Evolutionary conservation across 64 coral and sea anemone genomes (phyloP), one percentile per base, ranked within the genome.

Genomic region (Exaiptasia diaphana): DNA sequence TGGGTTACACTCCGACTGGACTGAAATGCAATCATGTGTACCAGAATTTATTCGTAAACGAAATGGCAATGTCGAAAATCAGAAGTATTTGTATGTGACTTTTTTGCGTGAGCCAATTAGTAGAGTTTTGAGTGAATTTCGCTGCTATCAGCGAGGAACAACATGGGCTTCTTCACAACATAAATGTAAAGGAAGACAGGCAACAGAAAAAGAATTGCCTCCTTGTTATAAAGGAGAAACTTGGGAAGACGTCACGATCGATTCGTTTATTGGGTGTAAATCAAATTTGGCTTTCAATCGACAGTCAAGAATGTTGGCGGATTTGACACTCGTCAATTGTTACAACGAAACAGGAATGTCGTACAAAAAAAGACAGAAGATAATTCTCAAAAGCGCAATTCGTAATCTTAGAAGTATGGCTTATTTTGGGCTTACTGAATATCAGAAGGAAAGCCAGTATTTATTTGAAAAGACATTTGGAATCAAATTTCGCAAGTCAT

Each of bases 401-500:
- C 71, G 33, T 48, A 99, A 92, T 61, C 86, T 99, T 15, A 67
- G 75, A 48, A 87, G 62, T 21, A 88, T 99, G 94, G 79, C 94
- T 38, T 99, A 92, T 88, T 99, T 99, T 77, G 94, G 89, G 32
- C 81, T 99, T 17, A 50, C 90, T 20, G 94, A 99, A 78, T 88
- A 92, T 62, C 89, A 99, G 37, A 88, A 60, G 8, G 89, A 97
- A 58, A 97, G 86, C 82, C 89, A 97, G 48, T 97, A 92, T 46
- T 92, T 97, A 57, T 97, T 97, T 72, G 89, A 92, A 38, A 92
- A 84, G 62, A 97, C 94, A 0, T 97, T 97, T 69, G 89, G 89
- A 21, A 75, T 92, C 20, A 88, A 92, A 52, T 97, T 97, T 27
- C 53, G 31, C 30, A 68, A 56, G 37, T 64, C 72, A 0, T 97